Evolutionary conservation across 2,113 vertebrate species (phyloP), one percentile per base, ranked within the genome.

Genomic region (Calidris pygmaea): DNA sequence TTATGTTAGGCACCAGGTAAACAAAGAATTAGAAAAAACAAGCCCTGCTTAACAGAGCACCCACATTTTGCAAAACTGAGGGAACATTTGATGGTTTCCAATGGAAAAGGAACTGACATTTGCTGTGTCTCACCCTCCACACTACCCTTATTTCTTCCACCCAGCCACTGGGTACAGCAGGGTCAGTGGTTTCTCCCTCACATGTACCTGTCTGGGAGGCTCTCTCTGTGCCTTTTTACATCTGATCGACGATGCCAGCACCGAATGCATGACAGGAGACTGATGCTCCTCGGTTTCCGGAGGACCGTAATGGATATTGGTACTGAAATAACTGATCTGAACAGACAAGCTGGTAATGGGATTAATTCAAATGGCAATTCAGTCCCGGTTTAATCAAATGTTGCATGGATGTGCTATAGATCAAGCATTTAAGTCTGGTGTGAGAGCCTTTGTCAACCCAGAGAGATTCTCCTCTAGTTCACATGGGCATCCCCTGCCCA

Each of bases 191-290:
- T 93, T 65, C 41, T 72, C n/a, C 17, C 17, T 53, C 13, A 10
- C 59, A 74, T 3, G 0, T 56, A 52, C 56, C 93, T 72, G 47
- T 10, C 56, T 45, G 55, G 52, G 53, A 45, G 16, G 17, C 32
- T 14, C 39, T 74, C 32, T 32, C 12, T 4, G 47, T 9, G 39
- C 48, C 52, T 65, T 56, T 56, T 56, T 32, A 16, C 47, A 13
- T 9, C 60, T 27, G 43, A 65, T 19, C 60, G 24, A 32, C 3
- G 5, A 68, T 0, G 3, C 39, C 85, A 89, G 45, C 53, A 53
- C 67, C 55, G 47, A 20, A 37, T 0, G 1, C 3, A 0, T 41
- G 78, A 29, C 50, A 70, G 55, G 62, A 19, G 62, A 72, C 0
- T 0, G 56, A 72, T 68, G 72, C 19, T 88, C 18, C 82, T 53